These are phyloP conservation scores for Acomys russatus DNA, from an alignment of 2,797 vertebrate species.

Conservation along the genomic window DNA sequence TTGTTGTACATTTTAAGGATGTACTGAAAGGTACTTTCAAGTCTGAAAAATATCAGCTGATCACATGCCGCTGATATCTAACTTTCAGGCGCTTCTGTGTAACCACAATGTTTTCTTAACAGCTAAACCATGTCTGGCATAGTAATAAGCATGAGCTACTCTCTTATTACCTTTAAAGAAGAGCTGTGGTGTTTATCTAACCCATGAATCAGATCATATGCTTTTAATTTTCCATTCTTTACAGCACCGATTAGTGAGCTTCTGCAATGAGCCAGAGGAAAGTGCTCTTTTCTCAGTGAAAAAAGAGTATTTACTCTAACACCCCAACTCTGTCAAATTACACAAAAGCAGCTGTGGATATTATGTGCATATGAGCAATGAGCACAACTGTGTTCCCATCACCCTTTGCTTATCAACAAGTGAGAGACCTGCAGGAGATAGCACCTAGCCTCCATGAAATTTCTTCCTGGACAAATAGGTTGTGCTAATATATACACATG, in stretches of 20 bases:
- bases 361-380: neutral
- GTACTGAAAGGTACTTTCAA: constrained; percentile 81
- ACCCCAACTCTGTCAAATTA: neutral
- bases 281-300: neutral
- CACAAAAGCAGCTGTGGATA: neutral
- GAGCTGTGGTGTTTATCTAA: constrained; percentile 47
- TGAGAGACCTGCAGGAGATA: neutral
- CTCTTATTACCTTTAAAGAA: neutral
- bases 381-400: neutral
- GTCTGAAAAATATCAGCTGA: constrained; percentile 76
- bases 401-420: neutral
- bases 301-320: neutral
- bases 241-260: neutral
- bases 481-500: neutral
- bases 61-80: constrained; percentile 41
- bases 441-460: neutral
- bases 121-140: constrained; percentile 47
- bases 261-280: neutral
- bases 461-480: constrained; percentile 7
- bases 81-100: constrained; percentile 25
- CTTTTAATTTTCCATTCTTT: constrained; percentile 55
- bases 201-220: constrained; percentile 20
- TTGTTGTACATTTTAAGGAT: constrained; percentile 80
- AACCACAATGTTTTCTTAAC: constrained; percentile 71
- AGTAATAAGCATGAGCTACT: constrained; percentile 23